Evolutionary conservation across 2,797 vertebrate species (phyloP), one percentile per base, ranked within the genome.

Genomic region (Nasua narica): DNA sequence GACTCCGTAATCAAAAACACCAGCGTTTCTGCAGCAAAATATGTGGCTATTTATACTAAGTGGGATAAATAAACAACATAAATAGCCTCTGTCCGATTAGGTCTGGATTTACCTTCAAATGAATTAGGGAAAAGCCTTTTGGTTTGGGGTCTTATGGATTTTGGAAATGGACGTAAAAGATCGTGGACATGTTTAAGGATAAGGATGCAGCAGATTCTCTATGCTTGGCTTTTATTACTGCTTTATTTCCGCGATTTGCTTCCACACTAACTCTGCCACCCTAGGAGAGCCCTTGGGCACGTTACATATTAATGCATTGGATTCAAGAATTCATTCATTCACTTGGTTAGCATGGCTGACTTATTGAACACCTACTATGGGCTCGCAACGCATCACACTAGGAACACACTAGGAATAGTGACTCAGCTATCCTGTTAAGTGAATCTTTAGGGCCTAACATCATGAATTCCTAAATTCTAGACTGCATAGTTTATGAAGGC

Each of bases 1-100:
- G 27, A 88, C 4, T 43, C 11, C 13, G 7, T 58, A 37, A 95
- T 79, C 43, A 92, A 96, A 37, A 43, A 48, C 12, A 43, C 5
- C 32, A 77, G 35, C 56, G 58, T 93, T 82, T 96, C 67, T 93
- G 43, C 5, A 89, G 72, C 35, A 96, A 87, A 94, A 79, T 74
- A 76, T 7, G 25, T 52, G 60, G 94, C 37, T 89, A 91, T 91
- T 86, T 78, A 92, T 6, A 79, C 18, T 8, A 65, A 78, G 21
- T 32, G 16, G n/a, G 8, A 85, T 92, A 95, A 88, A 60, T 92
- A 76, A 88, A 86, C 46, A 84, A 37, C 32, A 52, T 32, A 69
- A 77, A 67, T 78, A 60, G 27, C 11, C 23, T 86, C 32, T 81
- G 15, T 93, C n/a, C 79, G 29, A 2, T 79, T 70, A 85, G 50